Evolutionary conservation across 2,797 vertebrate species (phyloP), one percentile per base, ranked within the genome.

Genomic region (Bufotes viridis): DNA sequence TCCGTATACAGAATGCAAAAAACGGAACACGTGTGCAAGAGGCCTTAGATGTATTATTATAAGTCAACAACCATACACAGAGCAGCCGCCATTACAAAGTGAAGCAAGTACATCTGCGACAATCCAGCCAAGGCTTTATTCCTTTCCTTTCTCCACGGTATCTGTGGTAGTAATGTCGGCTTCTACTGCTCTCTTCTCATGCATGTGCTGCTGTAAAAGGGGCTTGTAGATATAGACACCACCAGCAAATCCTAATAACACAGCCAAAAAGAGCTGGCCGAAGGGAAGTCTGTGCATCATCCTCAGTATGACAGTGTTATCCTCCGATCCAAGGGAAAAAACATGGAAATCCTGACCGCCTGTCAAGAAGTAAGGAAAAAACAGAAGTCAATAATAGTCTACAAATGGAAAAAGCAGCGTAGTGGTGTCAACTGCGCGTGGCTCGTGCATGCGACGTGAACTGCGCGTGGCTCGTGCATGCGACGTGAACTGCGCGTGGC

Each of bases 161-260:
- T 90, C 85, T 29, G 82, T 74, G 79, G 63, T 7, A 79, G 91
- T 82, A 82, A 80, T 1, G n/a, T 88, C 90, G 53, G 91, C 79
- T 88, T 91, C 86, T 69, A 91, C 72, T 78, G 81, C 58, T 88
- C 87, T 91, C 75, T 90, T 91, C 15, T 93, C 87, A 90, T 88
- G 94, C 58, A 72, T 86, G n/a, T 79, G 88, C 0, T 93, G 78
- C 72, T 94, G 93, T 92, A 96, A 97, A 88, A 93, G 87, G 49
- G 97, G 97, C 91, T 91, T 95, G 92, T 97, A 99, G 90, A 99
- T 95, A 88, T 98, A 99, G 81, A 98, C 0, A 8, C 97, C 98
- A 88, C 96, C 96, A 53, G 60, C 91, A 75, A 98, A 93, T 90
- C 97, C 97, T 4, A 98, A 90, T 57, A 95, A 0, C 6, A 90